Conservation (phyloP, 2,888 invertebrate species). For the Pristionchus arcanus region DNA sequence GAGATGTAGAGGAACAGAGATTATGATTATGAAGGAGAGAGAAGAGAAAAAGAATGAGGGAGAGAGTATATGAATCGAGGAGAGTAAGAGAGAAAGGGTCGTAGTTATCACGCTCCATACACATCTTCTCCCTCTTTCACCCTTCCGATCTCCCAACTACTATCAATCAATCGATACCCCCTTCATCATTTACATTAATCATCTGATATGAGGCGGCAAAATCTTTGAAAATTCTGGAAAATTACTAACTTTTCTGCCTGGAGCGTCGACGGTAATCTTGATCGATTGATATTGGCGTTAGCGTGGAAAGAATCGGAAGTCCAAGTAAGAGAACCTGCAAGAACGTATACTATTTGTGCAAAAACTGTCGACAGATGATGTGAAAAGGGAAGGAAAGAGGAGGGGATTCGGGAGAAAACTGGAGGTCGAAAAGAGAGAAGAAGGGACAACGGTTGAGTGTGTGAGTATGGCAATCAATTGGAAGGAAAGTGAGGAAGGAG, state of each 20-base stretch:
- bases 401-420: background rate
- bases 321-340: slow-evolving; percentile 12
- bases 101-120: slow-evolving; percentile 52
- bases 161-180: background rate
- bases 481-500: slow-evolving; percentile 7
- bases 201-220: background rate
- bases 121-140: slow-evolving; percentile 49
- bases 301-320: background rate
- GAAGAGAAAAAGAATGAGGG: background rate
- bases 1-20: slow-evolving; percentile 43
- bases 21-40: background rate
- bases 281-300: slow-evolving; percentile 1
- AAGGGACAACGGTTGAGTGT: slow-evolving; percentile 22
- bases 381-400: background rate
- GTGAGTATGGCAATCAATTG: slow-evolving; percentile 44
- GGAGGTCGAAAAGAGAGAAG: slow-evolving; percentile 33
- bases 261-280: slow-evolving; percentile 1
- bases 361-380: background rate
- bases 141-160: slow-evolving; percentile 42
- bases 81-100: background rate
- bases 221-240: background rate
- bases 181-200: background rate
- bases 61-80: slow-evolving; percentile 20
- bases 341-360: background rate
- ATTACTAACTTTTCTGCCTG: background rate